These are phyloP conservation scores for Carterocephalus palaemon DNA, from an alignment of 2,888 invertebrate species.

Conservation along the genomic window DNA sequence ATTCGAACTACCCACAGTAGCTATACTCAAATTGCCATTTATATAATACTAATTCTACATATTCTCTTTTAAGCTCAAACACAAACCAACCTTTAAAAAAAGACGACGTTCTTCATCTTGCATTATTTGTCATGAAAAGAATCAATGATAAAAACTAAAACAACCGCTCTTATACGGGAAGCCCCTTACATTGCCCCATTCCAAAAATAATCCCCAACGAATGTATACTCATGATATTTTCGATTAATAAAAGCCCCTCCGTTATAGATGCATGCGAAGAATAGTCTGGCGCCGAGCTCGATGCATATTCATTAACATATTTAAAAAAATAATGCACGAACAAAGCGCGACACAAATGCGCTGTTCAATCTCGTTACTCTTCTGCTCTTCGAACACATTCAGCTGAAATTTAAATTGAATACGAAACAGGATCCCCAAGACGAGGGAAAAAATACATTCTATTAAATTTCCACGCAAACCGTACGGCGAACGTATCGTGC, in stretches of 20 bases:
- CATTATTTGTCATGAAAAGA: no score
- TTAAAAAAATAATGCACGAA: slow-evolving; percentile 23
- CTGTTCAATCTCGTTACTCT: slow-evolving; percentile 25
- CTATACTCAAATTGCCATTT: no score
- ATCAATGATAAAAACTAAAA: background rate
- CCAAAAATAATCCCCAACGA: slow-evolving; percentile 16
- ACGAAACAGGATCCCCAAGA: slow-evolving; percentile 18
- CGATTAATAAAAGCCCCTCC: slow-evolving; percentile 12
- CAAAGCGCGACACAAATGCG: slow-evolving; percentile 24
- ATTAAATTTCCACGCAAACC: slow-evolving; percentile 19
- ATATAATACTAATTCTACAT: no score
- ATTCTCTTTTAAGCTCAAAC: no score
- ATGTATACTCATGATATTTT: slow-evolving; percentile 17
- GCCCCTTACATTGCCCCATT: slow-evolving; percentile 10
- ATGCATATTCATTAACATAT: slow-evolving; percentile 25
- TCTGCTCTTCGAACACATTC: slow-evolving; percentile 44
- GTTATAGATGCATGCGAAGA: slow-evolving; percentile 19
- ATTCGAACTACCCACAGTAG: no score
- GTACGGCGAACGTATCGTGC: slow-evolving; percentile 10
- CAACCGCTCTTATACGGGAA: slow-evolving; percentile 1
- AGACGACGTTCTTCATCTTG: no score
- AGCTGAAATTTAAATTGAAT: slow-evolving; percentile 35
- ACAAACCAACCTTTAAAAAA: no score
- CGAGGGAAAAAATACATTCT: slow-evolving; percentile 23
- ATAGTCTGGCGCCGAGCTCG: slow-evolving; percentile 19